phyloP scores from a whole-genome alignment of 1,140 invertebrate species.

The Meloidogyne hapla region DNA sequence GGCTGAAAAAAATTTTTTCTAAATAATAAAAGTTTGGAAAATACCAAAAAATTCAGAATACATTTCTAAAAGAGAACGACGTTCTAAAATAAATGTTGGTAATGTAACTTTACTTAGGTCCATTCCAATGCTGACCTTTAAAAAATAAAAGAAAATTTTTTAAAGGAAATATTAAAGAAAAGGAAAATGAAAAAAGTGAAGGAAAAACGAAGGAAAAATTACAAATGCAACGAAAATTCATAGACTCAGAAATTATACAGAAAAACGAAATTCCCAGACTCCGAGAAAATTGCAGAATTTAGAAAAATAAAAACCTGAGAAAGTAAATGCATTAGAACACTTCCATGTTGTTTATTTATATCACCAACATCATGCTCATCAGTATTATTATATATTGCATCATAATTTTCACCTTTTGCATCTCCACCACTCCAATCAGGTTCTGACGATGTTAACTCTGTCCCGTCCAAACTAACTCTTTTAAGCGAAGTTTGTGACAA shows the following conservation, averaged over 20 bases:
- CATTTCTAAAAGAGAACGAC: slow-evolving; percentile 69
- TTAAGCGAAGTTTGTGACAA: not conserved
- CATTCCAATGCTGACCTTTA: slow-evolving; percentile 70
- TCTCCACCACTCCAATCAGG: slow-evolving; percentile 64
- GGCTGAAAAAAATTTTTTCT: slow-evolving; percentile 48
- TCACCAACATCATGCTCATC: slow-evolving; percentile 56
- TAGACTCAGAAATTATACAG: no score
- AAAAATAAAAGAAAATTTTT: slow-evolving; percentile 30
- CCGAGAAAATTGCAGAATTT: no score
- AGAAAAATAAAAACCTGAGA: slow-evolving; percentile 48
- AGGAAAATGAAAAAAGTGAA: no score
- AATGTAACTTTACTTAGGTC: slow-evolving; percentile 69
- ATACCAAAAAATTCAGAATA: slow-evolving; percentile 69
- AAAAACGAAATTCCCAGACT: no score
- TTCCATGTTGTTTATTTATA: slow-evolving; percentile 67
- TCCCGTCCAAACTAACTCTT: not conserved
- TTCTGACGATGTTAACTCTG: slow-evolving; percentile 2
- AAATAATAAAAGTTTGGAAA: not conserved
- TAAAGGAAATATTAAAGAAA: no score
- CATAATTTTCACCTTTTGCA: slow-evolving; percentile 52
- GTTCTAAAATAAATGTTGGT: slow-evolving; percentile 69
- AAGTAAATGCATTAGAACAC: slow-evolving; percentile 69
- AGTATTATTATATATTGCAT: slow-evolving; percentile 62
- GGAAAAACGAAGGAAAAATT: no score
- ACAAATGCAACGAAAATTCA: no score